Percentiles rank a stretch among this genome's conserved stretches.
Evolutionary conservation across 2,113 vertebrate genomes (phyloP).

Genomic region (Poeciliopsis prolifica): DNA sequence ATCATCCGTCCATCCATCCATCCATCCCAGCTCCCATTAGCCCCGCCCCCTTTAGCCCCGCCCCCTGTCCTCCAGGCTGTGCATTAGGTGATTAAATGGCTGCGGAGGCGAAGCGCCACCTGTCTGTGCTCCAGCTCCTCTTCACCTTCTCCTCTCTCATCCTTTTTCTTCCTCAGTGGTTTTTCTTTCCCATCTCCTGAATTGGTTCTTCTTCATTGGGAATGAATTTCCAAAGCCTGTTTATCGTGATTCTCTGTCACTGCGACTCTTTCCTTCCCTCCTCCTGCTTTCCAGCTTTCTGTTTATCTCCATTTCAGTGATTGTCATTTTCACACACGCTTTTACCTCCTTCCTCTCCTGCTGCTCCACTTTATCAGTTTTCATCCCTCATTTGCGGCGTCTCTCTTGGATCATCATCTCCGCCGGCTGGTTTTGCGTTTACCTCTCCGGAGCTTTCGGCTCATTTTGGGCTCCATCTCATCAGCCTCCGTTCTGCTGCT

Average conservation of each 20-base stretch:
- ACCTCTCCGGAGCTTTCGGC: neutral
- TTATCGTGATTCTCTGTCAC: neutral
- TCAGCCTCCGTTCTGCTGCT: neutral
- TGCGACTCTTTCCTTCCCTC: neutral
- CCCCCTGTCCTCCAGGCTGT: conserved; percentile 32
- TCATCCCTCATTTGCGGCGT: neutral
- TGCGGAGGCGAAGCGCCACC: conserved; percentile 42
- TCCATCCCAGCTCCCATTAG: conserved; percentile 25
- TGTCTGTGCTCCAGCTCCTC: conserved; percentile 21
- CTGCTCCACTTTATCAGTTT: conserved; percentile 16
- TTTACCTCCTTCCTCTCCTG: neutral
- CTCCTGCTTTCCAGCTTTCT: conserved; percentile 2
- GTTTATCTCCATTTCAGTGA: conserved; percentile 10
- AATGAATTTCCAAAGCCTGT: conserved; percentile 11
- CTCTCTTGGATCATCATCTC: neutral
- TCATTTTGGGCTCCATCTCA: neutral
- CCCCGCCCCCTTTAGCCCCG: neutral
- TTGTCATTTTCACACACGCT: conserved; percentile 8
- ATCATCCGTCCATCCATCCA: neutral
- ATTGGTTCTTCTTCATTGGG: neutral
- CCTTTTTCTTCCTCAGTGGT: conserved; percentile 11
- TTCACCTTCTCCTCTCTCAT: conserved; percentile 13
- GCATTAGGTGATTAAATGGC: conserved; percentile 71
- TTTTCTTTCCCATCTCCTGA: conserved; percentile 20
- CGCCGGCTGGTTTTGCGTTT: neutral